Conservation (phyloP, 1,140 invertebrate species). For the Caenorhabditis remanei region DNA sequence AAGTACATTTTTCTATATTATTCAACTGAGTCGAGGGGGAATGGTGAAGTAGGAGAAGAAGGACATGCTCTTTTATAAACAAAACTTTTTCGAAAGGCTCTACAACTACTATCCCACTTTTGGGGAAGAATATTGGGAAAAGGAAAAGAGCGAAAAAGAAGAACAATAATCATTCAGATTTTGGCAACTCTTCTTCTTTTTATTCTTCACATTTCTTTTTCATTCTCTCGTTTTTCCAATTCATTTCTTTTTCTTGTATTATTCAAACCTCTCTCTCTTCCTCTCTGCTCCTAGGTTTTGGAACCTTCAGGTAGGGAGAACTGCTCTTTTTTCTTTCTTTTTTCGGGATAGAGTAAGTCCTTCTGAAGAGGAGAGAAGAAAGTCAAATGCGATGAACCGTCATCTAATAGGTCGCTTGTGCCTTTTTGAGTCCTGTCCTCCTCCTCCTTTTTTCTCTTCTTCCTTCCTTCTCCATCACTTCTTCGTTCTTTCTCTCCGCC, state of each 20-base stretch:
- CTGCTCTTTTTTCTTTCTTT: background rate
- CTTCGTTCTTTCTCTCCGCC: constrained; percentile 15
- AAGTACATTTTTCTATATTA: background rate
- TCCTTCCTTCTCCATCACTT: constrained; percentile 46
- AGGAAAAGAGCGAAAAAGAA: constrained; percentile 14
- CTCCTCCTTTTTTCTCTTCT: constrained; percentile 5
- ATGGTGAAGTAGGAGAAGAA: background rate
- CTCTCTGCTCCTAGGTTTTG: background rate
- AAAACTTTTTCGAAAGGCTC: constrained; percentile 10
- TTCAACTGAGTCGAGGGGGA: background rate
- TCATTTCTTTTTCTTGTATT: background rate
- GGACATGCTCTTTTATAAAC: constrained; percentile 51
- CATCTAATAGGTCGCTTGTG: constrained; percentile 46
- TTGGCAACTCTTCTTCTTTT: constrained; percentile 4
- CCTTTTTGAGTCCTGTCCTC: constrained; percentile 39
- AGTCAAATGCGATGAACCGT: constrained; percentile 38
- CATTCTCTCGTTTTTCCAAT: too few species aligned
- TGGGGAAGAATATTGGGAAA: background rate
- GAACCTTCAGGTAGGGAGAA: background rate
- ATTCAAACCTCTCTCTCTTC: too few species aligned
- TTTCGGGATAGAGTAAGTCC: background rate
- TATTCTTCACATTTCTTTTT: background rate
- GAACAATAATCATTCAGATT: constrained; percentile 31
- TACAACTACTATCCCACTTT: background rate
- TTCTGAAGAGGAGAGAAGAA: constrained; percentile 20